Conservation (phyloP, 2,888 invertebrate genomes). For the Troides aeacus region DNA sequence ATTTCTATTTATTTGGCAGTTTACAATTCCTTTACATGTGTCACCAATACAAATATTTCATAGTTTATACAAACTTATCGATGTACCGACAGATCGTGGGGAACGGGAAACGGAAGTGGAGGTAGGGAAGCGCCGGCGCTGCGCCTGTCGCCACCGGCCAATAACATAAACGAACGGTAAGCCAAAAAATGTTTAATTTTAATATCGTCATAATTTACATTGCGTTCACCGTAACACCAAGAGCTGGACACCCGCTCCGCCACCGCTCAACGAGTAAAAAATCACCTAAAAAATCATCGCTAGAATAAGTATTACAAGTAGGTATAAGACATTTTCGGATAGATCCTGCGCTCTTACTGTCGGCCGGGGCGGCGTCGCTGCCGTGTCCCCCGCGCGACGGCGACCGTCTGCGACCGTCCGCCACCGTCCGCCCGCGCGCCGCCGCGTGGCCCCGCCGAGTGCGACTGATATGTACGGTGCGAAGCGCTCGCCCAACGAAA, state of each 20-base stretch:
- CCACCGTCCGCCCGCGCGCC: no score
- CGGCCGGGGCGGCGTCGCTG: constrained; percentile 26
- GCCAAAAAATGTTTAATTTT: constrained; percentile 79
- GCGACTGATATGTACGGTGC: constrained; percentile 26
- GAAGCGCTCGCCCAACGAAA: constrained; percentile 28
- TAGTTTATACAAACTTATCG: constrained; percentile 9
- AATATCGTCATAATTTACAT: constrained; percentile 77
- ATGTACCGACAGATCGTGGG: constrained; percentile 22
- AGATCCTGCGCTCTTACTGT: constrained; percentile 44
- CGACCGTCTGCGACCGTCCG: constrained; percentile 1
- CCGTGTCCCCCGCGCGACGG: constrained; percentile 17
- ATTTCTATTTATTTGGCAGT: constrained; percentile 31
- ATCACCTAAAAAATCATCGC: constrained; percentile 72
- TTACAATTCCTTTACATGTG: constrained; percentile 29
- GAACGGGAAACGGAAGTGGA: constrained; percentile 27
- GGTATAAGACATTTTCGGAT: constrained; percentile 58
- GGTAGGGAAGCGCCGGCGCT: constrained; percentile 35
- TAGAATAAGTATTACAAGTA: constrained; percentile 64
- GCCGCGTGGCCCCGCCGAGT: constrained; percentile 11
- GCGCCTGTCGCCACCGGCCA: constrained; percentile 51
- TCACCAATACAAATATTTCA: constrained; percentile 24
- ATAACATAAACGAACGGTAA: constrained; percentile 75
- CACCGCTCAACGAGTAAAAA: constrained; percentile 72
- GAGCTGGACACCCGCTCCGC: constrained; percentile 76
- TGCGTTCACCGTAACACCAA: constrained; percentile 74